These are phyloP conservation scores for Mechanitis mazaeus DNA, from an alignment of 2,888 invertebrate genomes.

Conservation along the genomic window DNA sequence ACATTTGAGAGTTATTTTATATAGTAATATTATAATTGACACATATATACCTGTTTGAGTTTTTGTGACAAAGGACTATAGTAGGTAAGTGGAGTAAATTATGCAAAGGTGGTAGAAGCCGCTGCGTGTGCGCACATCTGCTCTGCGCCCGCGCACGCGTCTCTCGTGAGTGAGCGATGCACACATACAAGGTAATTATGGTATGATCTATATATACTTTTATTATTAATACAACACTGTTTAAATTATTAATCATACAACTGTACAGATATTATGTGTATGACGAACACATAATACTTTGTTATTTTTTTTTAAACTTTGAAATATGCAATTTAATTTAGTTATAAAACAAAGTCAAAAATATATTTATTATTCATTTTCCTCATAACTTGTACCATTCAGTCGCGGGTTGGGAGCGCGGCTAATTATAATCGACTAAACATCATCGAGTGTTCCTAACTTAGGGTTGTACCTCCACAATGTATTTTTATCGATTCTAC, in stretches of 20 bases:
- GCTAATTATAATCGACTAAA: conserved; percentile 76
- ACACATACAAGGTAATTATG: conserved; percentile 7
- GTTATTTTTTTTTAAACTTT: not conserved
- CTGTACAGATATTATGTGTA: no score
- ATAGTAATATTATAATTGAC: no score
- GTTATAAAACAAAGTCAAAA: not conserved
- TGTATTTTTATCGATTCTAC: conserved; percentile 50
- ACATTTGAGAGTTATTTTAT: no score
- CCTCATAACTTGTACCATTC: conserved; percentile 39
- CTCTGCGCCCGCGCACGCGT: conserved; percentile 43
- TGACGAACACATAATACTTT: no score
- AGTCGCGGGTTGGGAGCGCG: conserved; percentile 51
- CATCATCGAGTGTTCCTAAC: conserved; percentile 69
- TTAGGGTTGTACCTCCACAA: conserved; percentile 63
- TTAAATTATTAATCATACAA: no score
- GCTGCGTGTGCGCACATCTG: conserved; percentile 62
- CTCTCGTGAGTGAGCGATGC: conserved; percentile 29
- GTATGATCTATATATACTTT: conserved; percentile 11
- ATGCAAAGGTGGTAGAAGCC: conserved; percentile 31
- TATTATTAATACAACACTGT: not conserved
- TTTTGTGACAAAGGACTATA: conserved; percentile 18
- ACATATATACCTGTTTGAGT: not conserved
- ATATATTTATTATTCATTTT: not conserved
- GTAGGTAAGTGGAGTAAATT: conserved; percentile 28
- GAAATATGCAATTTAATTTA: not conserved